These are phyloP conservation scores for Siderastrea radians DNA, from an alignment of 92 coral and sea anemone species.

Conservation along the genomic window DNA sequence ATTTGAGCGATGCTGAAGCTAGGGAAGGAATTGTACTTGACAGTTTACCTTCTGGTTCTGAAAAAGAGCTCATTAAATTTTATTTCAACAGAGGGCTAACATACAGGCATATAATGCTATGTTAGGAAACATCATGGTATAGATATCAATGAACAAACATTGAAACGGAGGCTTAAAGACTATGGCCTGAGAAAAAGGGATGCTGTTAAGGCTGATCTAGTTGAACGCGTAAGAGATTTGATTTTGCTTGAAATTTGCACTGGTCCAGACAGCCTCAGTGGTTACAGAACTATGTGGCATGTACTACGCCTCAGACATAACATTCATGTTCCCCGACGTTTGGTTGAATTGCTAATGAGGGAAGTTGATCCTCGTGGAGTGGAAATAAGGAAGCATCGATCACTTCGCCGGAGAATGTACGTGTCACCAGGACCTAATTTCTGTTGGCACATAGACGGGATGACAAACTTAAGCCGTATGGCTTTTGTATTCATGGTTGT, in stretches of 20 bases:
- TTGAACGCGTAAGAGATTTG: conserved; percentile 32
- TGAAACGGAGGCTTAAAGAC: conserved; percentile 77
- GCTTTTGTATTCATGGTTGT: conserved; percentile 76
- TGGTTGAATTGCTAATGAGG: conserved; percentile 49
- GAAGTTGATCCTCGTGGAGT: conserved; percentile 70
- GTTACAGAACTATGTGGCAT: conserved; percentile 74
- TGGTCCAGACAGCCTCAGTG: conserved; percentile 57
- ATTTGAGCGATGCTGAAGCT: conserved; percentile 27
- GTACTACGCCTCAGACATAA: conserved; percentile 45
- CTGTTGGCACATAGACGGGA: conserved; percentile 83
- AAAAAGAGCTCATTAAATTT: conserved; percentile 69
- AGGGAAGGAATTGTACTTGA: conserved; percentile 17
- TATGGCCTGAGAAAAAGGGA: conserved; percentile 59
- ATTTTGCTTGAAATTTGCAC: conserved; percentile 47
- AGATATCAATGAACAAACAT: conserved; percentile 51
- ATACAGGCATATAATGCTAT: conserved; percentile 70
- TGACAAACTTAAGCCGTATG: conserved; percentile 75
- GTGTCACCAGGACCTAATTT: conserved; percentile 71
- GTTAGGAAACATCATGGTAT: conserved; percentile 76
- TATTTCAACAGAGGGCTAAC: conserved; percentile 71
- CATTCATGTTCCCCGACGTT: conserved; percentile 54
- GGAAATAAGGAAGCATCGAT: conserved; percentile 39
- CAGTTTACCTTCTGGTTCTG: conserved; percentile 56
- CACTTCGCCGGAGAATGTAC: conserved; percentile 65
- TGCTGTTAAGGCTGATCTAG: conserved; percentile 30